Evolutionary conservation across 2,113 vertebrate genomes (phyloP), one percentile per base, ranked within the genome.

Genomic region (Rousettus leschenaultii): DNA sequence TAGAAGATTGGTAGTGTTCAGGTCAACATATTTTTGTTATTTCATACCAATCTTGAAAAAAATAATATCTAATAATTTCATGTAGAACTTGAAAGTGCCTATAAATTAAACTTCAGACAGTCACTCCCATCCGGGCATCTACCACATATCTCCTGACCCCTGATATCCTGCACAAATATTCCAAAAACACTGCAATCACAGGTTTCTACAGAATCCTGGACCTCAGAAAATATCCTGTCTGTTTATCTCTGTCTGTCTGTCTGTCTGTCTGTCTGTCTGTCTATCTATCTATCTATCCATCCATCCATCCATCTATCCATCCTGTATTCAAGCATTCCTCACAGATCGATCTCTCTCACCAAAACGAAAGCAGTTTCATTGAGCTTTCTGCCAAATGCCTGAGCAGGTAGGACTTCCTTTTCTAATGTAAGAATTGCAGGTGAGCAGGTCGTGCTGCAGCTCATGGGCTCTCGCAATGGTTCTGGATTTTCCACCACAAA

Each of bases 321-420:
- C 48, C 61, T 33, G 53, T 95, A 86, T 77, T 95, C 86, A 95
- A 94, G 55, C 35, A 82, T 95, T 97, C 96, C 97, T 98, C 95
- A 78, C 89, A 97, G 92, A 74, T 95, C 89, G 95, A 11, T 13
- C 13, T 79, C 70, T 96, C 84, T 98, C 80, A 84, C 53, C 24
- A 91, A 95, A 97, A 97, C 95, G 97, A 97, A 98, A 92, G 96
- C 35, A 88, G 95, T 95, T 91, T 95, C 90, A 70, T 48, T 97
- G 97, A 95, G 91, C 96, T 97, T 70, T 3, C 86, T 97, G 98
- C 97, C 98, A 96, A 95, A 68, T 78, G 66, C 43, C 53, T 1
- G 4, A 95, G 78, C 1, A 0, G 88, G 92, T 91, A 96, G 71
- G 77, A 94, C 65, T 98, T 98, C 97, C 97, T 97, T 15, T 85